Base-by-base conservation (phyloP, 2,113 vertebrate genomes). In the Tylochromis polylepis region DNA sequence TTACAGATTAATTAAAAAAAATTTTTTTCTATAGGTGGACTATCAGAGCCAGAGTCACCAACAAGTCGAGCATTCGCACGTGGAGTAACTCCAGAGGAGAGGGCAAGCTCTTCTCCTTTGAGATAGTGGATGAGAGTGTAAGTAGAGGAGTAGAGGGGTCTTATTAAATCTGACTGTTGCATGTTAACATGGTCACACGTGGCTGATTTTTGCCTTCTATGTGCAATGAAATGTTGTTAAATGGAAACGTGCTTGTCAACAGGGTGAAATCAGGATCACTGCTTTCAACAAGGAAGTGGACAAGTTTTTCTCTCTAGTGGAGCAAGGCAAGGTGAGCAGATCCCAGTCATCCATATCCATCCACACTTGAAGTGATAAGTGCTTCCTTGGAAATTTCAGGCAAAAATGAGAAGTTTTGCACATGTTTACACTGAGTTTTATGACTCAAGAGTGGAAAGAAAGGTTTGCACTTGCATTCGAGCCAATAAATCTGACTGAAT, bases 41-140 rank as follows among this genome's bases (percentile, higher is more conserved):
- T 41, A 94, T 99, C 92, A 97, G 97, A 91, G 99, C 97, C 67
- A 95, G 99, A 60, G 97, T 99, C 77, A 99, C 97, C 92, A 98
- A 97, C 86, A 99, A 99, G 94, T 97, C 97, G 41, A 95, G 95
- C 83, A 95, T 98, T 92, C 98, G 97, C 15, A 97, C 95, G 0
- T 99, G 98, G 98, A 99, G 97, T 95, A 99, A 99, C 93, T 98
- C 98, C 10, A 97, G 95, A 81, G 98, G 98, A 41, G 98, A 99
- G 79, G 99, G 98, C n/a, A 98, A 97, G 90, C 97, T 99, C 53
- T 99, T 99, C 90, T 98, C 98, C 49, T 94, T 99, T 78, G 98
- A 99, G 80, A 91, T 98, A 2, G 95, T 99, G 77, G 99, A 99
- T 93, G 97, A 99, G 93, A 99, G 97, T 5, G 98, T 99, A 96